A percentile compares a stretch with the other conserved stretches of the same genome.
Conservation (phyloP, 2,797 vertebrate genomes). For the Carcharodon carcharias region DNA sequence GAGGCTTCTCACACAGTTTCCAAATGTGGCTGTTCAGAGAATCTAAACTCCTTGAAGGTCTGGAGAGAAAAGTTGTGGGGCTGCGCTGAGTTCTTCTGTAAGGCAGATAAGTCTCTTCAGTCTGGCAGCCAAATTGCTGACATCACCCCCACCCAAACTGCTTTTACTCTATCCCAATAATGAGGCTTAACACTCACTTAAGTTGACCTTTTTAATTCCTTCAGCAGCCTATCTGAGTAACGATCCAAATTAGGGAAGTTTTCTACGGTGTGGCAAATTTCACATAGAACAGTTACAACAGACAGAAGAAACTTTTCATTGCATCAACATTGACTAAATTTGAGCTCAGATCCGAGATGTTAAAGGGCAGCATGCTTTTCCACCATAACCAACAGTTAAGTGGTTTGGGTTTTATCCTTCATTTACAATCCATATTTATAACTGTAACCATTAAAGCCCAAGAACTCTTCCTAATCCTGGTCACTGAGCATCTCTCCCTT, state of each 20-base stretch:
- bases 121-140: background rate
- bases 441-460: background rate
- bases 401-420: too few species aligned
- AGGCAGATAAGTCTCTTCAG: background rate
- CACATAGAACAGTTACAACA: too few species aligned
- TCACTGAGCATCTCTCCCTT: background rate
- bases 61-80: background rate
- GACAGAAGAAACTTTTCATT: too few species aligned
- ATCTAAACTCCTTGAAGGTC: background rate
- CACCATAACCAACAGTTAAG: too few species aligned
- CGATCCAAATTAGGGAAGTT: background rate
- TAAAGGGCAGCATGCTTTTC: too few species aligned
- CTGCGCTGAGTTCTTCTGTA: background rate
- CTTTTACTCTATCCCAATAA: too few species aligned
- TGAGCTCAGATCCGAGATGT: too few species aligned
- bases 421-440: background rate
- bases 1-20: background rate
- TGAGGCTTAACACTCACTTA: background rate
- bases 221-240: background rate
- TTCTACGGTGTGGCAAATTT: background rate
- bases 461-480: background rate
- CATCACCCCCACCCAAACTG: too few species aligned
- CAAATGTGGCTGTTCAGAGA: background rate
- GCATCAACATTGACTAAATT: too few species aligned
- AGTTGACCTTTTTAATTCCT: background rate